Conservation (phyloP, 2,888 invertebrate genomes). For the Electrophaes corylata region DNA sequence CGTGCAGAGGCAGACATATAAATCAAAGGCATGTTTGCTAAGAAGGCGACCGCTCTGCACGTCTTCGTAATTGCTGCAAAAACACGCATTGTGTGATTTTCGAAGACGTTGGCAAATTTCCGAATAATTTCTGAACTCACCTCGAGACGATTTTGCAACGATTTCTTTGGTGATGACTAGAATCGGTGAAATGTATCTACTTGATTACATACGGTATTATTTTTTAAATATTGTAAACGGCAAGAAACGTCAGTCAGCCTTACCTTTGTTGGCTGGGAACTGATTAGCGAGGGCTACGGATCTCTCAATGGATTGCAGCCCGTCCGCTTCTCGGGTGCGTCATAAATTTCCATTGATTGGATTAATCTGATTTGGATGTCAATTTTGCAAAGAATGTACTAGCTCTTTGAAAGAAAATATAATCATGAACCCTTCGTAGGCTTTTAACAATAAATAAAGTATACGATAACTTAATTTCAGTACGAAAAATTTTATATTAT, state of each 20-base stretch:
- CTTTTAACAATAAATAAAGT: no score
- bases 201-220: constrained; percentile 15
- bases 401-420: constrained; percentile 77
- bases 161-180: constrained; percentile 8
- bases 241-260: constrained; percentile 48
- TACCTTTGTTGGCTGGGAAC: constrained; percentile 60
- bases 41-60: constrained; percentile 73
- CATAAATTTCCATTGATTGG: constrained; percentile 85
- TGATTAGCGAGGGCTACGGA: constrained; percentile 73
- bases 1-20: constrained; percentile 72
- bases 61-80: constrained; percentile 80
- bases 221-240: constrained; percentile 27
- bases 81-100: constrained; percentile 77
- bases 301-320: constrained; percentile 70
- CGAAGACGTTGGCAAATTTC: constrained; percentile 79
- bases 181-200: constrained; percentile 9
- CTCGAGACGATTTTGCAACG: constrained; percentile 20
- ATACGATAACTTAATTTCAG: no score
- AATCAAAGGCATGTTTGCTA: constrained; percentile 78
- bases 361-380: constrained; percentile 85
- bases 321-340: constrained; percentile 76
- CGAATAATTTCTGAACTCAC: constrained; percentile 60
- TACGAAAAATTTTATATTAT: no score
- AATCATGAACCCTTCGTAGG: constrained; percentile 55
- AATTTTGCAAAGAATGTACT: constrained; percentile 79